A percentile compares a stretch with the other conserved stretches of the same genome.
Conservation (phyloP, 2,797 vertebrate species). For the Aldrovandia affinis region DNA sequence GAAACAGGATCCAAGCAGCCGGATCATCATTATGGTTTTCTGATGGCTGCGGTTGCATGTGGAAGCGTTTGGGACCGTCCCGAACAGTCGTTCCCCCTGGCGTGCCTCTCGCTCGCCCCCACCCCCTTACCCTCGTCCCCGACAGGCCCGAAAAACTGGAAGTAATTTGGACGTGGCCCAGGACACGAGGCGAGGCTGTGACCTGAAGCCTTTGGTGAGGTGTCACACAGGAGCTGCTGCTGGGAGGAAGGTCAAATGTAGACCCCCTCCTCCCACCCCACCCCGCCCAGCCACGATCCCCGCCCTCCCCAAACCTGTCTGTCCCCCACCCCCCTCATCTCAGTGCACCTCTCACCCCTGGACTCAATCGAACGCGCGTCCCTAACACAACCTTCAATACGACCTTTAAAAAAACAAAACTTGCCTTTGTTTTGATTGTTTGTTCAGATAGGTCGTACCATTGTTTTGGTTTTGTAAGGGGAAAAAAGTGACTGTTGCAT, state of each 20-base stretch:
- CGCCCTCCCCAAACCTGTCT: constrained; percentile 40
- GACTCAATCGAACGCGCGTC: too few species aligned
- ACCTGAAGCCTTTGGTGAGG: neutral
- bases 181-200: neutral
- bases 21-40: constrained; percentile 23
- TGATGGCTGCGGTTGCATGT: constrained; percentile 45
- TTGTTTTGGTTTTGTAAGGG: too few species aligned
- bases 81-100: constrained; percentile 6
- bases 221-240: neutral
- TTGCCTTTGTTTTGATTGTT: too few species aligned
- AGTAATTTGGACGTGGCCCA: neutral
- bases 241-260: constrained; percentile 34
- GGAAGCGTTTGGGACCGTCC: constrained; percentile 42
- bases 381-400: too few species aligned
- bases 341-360: too few species aligned
- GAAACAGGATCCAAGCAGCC: neutral
- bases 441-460: too few species aligned
- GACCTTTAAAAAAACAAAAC: too few species aligned
- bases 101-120: neutral
- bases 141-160: constrained; percentile 1
- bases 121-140: too few species aligned
- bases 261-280: constrained; percentile 44
- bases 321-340: neutral
- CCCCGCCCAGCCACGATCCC: constrained; percentile 4
- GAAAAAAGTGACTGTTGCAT: too few species aligned